Evolutionary conservation across 2,888 invertebrate genomes (phyloP).

Genomic region (Arenicola marina): DNA sequence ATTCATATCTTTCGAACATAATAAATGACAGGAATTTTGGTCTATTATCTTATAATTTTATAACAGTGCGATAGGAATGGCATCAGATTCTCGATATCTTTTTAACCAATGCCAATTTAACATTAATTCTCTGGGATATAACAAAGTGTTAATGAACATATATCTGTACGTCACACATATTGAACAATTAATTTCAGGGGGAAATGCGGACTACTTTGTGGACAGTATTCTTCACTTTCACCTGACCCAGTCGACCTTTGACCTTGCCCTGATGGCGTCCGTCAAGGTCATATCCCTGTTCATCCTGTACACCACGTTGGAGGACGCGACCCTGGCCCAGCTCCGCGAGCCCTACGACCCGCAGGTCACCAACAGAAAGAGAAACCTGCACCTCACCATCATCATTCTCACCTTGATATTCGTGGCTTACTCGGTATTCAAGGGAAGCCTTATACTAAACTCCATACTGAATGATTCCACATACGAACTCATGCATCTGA

Average conservation of each 20-base stretch:
- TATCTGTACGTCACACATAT: not conserved
- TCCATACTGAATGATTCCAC: slow-evolving; percentile 39
- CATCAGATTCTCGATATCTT: too few relatives aligned
- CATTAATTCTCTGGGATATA: too few relatives aligned
- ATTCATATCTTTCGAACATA: not conserved
- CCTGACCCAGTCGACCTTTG: slow-evolving; percentile 50
- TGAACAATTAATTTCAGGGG: slow-evolving; percentile 39
- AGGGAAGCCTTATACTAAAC: slow-evolving; percentile 47
- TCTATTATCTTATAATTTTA: not conserved
- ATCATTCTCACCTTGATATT: slow-evolving; percentile 30
- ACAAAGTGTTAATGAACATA: not conserved
- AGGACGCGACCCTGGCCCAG: slow-evolving; percentile 36
- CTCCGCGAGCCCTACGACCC: slow-evolving; percentile 38
- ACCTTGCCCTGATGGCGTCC: slow-evolving; percentile 46
- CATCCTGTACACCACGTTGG: slow-evolving; percentile 39
- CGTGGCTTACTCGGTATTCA: slow-evolving; percentile 37
- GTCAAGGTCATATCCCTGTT: slow-evolving; percentile 43
- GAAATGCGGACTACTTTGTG: slow-evolving; percentile 48
- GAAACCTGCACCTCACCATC: slow-evolving; percentile 28
- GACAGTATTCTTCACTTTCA: slow-evolving; percentile 50
- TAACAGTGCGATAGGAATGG: too few relatives aligned
- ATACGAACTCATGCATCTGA: slow-evolving; percentile 44
- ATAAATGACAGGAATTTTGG: not conserved
- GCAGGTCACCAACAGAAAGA: slow-evolving; percentile 20
- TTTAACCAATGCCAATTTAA: too few relatives aligned